These are phyloP conservation scores for Nesoenas mayeri DNA, from an alignment of 2,113 vertebrate species.

Conservation along the genomic window DNA sequence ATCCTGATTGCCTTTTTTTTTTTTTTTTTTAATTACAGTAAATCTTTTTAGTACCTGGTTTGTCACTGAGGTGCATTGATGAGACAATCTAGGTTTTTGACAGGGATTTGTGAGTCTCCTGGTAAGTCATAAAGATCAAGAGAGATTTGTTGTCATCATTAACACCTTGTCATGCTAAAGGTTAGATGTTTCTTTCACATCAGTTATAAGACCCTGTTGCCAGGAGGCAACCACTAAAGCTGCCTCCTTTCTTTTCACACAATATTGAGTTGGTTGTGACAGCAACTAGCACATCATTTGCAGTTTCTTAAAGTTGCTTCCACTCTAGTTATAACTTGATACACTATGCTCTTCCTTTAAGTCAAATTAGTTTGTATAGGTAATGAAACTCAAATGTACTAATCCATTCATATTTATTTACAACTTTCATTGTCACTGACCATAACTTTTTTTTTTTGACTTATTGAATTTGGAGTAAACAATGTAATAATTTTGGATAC, in stretches of 20 bases:
- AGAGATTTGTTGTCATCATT: slow-evolving; percentile 25
- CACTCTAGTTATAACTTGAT: neutral
- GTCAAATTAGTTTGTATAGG: neutral
- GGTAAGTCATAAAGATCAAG: neutral
- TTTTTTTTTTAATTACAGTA: neutral
- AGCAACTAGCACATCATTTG: neutral
- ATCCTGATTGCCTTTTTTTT: neutral
- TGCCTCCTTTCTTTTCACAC: neutral
- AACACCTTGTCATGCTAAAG: neutral
- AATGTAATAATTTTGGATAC: neutral
- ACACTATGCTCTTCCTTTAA: neutral
- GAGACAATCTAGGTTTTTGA: neutral
- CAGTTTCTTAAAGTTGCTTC: neutral
- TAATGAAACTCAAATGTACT: neutral
- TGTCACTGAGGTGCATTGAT: neutral
- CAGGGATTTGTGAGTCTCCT: neutral
- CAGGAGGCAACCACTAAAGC: neutral
- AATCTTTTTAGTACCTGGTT: neutral
- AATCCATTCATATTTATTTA: neutral
- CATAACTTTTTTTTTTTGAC: neutral
- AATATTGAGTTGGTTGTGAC: neutral
- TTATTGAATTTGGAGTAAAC: neutral
- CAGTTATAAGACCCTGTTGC: neutral
- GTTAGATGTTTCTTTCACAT: neutral
- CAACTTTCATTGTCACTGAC: neutral